Evolutionary conservation across 2,113 vertebrate genomes (phyloP).

Genomic region (Callorhinus ursinus): DNA sequence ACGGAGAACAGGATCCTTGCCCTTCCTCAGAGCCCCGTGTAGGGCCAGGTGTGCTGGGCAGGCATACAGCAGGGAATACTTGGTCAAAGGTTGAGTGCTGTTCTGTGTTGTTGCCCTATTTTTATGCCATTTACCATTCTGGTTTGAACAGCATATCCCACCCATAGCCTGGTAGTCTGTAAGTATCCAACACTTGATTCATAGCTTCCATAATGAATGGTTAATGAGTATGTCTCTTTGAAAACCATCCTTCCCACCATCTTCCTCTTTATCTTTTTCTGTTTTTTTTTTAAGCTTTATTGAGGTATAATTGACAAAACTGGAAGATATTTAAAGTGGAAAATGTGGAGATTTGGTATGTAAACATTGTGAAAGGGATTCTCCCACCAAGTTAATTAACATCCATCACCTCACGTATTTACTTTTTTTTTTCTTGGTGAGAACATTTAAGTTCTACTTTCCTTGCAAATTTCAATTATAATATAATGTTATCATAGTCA

Average conservation of each 20-base stretch:
- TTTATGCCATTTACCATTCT: not conserved
- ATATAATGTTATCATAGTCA: not conserved
- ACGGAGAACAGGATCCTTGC: not conserved
- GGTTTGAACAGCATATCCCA: not conserved
- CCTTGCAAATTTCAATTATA: not conserved
- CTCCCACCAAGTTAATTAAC: not conserved
- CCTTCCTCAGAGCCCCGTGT: not conserved
- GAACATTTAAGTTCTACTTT: not conserved
- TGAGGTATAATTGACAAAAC: not conserved
- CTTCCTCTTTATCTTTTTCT: not conserved
- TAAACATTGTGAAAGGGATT: not conserved
- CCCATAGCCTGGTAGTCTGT: not conserved
- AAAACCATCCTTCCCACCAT: not conserved
- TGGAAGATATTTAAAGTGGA: not conserved
- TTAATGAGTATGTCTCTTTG: not conserved
- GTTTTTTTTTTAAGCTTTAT: not conserved
- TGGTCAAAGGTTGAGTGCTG: not conserved
- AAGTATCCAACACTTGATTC: not conserved
- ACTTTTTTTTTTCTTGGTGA: not conserved
- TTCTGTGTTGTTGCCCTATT: not conserved
- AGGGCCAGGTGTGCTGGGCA: not conserved
- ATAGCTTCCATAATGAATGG: not conserved
- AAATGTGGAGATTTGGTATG: not conserved
- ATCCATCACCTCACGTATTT: not conserved
- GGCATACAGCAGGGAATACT: not conserved